Conservation (phyloP, 2,888 invertebrate species). For the Hyalella azteca region DNA sequence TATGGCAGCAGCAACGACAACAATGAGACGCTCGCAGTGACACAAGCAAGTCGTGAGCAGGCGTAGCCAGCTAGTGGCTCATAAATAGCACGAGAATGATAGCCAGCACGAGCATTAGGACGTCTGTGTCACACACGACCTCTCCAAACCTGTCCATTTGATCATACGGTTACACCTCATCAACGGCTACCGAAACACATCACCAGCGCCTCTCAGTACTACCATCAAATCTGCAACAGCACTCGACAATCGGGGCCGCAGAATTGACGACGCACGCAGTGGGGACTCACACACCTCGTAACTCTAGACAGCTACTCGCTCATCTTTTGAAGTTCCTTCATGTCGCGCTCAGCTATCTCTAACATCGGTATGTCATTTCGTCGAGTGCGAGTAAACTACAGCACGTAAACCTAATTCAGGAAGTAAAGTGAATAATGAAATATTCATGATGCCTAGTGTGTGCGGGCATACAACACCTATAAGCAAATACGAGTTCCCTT, state of each 20-base stretch:
- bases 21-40: neutral
- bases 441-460: no score
- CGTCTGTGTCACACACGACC: constrained; percentile 34
- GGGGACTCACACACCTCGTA: constrained; percentile 6
- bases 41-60: constrained; percentile 33
- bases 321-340: no score
- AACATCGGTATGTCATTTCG: no score
- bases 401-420: no score
- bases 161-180: constrained; percentile 36
- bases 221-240: neutral
- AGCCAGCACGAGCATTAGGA: constrained; percentile 34
- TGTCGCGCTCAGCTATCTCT: no score
- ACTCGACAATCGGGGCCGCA: no score
- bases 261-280: neutral
- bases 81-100: constrained; percentile 30
- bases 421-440: no score
- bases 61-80: constrained; percentile 20
- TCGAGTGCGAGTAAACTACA: no score
- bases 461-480: no score
- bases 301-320: neutral
- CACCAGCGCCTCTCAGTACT: constrained; percentile 6
- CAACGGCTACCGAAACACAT: constrained; percentile 31
- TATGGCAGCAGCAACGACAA: neutral
- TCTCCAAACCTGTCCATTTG: constrained; percentile 21
- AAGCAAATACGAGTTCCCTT: no score